Evolutionary conservation across 2,113 vertebrate genomes (phyloP), one percentile per base, ranked within the genome.

Genomic region (Irena cyanogastra): DNA sequence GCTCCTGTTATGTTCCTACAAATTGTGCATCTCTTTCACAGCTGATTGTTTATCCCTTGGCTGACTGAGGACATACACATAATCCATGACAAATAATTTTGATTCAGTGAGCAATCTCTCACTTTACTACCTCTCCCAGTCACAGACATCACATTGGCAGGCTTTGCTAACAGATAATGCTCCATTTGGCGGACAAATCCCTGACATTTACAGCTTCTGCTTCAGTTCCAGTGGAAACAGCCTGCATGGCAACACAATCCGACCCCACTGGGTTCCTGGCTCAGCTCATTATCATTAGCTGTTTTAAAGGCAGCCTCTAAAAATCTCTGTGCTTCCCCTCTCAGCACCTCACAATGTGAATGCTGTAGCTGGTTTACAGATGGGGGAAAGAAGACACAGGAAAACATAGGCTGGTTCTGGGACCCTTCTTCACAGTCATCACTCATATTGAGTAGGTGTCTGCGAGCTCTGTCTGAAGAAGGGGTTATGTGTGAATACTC

Each of bases 201-300:
- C 54, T 90, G 91, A 94, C 84, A 93, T 95, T 93, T 85, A 91
- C 33, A 61, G 57, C 75, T 81, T 76, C 76, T 95, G 70, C 49
- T 45, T 85, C 9, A 5, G 21, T 93, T 95, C 93, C 63, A 23
- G 68, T 85, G 83, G 82, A 87, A 75, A 83, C 66, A 76, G 82
- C 19, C 15, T 80, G 39, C 45, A 69, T 70, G 63, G 82, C 79
- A 94, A 87, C 75, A 76, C 42, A 83, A 20, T 65, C 50, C 0
- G 5, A 83, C 89, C 83, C 79, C 86, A 86, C 76, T 4, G 7
- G 56, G 79, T n/a, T 80, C 30, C 83, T 94, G 92, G 86, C 90
- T 77, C 39, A 52, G 64, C 30, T 93, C 56, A 54, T 61, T 59
- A 57, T 61, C 52, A 65, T 88, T 83, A 86, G 35, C 27, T 66